Base-by-base conservation (phyloP, 2,888 invertebrate species). In the Atethmia centrago region DNA sequence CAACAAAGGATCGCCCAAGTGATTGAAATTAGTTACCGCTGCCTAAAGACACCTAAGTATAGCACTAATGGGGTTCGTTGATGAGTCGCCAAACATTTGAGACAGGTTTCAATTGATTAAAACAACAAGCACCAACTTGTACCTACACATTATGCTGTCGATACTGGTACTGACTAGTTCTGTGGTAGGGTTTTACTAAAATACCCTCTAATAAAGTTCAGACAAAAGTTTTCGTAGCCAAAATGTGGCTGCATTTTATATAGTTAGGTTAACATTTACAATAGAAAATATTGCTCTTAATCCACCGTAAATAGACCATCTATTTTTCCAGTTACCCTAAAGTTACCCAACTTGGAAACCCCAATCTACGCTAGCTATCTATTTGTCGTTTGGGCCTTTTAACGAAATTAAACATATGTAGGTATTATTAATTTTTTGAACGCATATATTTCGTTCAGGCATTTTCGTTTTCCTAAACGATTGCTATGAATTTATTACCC, bases 401-500 rank as follows among this genome's bases (percentile, higher is more conserved):
- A 78, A 45, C 36, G 5, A 79, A 79, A 68, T 74, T 68, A 61
- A 65, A 78, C 53, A 25, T 28, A 51, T 3, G 14, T 53, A 19
- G 10, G 21, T 36, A 36, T 42, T 56, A 21, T 51, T 63, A 45
- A 71, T 25, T 31, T 36, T 56, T 45, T 53, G 10, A 14, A 31
- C 28, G 40, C 45, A 42, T 40, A 28, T n/a, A 61, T 66, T 59
- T 63, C 9, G 28, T 36, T 31, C 40, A 25, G 42, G 28, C 36
- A 45, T 9, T 68, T 67, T 67, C 55, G 28, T 16, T 62, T 62
- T 71, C 5, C 49, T 69, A 67, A 68, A 71, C 42, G 45, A 74
- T 72, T 53, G 66, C 56, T 61, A 74, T 53, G 45, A 49, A 75
- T 83, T 83, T 70, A 72, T 80, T 70, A 67, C 66, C 16, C 12